These are phyloP conservation scores for Ispidina picta DNA, from an alignment of 2,797 vertebrate genomes.

Conservation along the genomic window DNA sequence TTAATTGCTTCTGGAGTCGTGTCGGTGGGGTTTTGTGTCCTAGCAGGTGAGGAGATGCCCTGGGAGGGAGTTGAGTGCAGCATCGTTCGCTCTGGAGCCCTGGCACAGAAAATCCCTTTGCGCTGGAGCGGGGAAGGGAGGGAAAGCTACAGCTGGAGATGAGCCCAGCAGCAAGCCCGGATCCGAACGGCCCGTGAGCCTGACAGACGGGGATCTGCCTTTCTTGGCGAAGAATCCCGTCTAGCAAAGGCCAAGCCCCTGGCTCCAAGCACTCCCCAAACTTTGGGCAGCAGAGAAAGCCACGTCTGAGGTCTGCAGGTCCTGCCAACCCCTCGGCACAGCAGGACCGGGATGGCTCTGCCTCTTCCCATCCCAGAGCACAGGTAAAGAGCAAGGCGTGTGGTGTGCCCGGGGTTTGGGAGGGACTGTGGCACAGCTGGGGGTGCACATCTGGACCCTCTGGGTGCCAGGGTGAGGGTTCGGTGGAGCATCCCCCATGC, in stretches of 20 bases:
- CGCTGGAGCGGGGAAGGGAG: background rate
- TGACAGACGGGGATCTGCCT: background rate
- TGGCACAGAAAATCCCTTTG: background rate
- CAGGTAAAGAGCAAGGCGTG: background rate
- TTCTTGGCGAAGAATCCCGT: background rate
- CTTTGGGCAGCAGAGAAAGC: background rate
- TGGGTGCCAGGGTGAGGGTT: background rate
- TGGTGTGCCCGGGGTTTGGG: accelerated
- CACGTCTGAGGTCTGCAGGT: background rate
- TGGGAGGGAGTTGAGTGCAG: accelerated
- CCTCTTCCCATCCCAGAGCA: accelerated
- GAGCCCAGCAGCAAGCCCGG: background rate
- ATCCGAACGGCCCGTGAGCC: background rate
- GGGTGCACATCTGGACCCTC: background rate
- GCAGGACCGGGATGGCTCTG: background rate
- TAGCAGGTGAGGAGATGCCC: background rate
- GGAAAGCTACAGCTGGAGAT: background rate
- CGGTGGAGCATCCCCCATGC: accelerated
- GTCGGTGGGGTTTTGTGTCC: background rate
- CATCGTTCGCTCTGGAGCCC: background rate
- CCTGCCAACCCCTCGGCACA: accelerated
- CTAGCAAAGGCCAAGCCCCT: background rate
- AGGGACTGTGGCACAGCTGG: background rate
- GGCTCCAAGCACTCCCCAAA: background rate
- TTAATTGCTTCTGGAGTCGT: background rate